These are phyloP conservation scores for Tychaedon coryphoeus DNA, from an alignment of 2,113 vertebrate species.

Conservation along the genomic window DNA sequence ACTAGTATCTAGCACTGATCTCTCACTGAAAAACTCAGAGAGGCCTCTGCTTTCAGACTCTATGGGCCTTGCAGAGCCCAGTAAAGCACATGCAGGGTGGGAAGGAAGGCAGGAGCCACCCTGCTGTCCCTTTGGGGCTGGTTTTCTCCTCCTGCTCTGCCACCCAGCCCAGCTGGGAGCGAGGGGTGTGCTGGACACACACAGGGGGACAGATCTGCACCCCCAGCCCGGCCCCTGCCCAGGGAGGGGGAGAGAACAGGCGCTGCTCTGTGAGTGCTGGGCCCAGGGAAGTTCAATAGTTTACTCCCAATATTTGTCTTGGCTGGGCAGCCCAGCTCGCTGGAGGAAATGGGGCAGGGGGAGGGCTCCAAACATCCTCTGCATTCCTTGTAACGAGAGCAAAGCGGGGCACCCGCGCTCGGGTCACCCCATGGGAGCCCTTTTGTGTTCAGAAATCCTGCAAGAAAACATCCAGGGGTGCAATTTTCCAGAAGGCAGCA, in stretches of 20 bases:
- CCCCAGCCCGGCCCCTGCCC: background rate
- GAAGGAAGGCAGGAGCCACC: fast-evolving
- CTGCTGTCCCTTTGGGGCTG: fast-evolving
- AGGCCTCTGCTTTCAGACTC: too few relatives aligned
- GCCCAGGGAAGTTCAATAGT: conserved; percentile 52
- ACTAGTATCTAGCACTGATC: too few relatives aligned
- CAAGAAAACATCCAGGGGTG: background rate
- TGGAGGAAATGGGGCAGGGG: conserved; percentile 53
- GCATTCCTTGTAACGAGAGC: background rate
- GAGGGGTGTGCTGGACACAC: fast-evolving
- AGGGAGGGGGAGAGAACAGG: conserved; percentile 8
- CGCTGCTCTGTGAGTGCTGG: background rate
- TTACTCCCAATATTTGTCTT: conserved; percentile 57
- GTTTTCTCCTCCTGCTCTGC: background rate
- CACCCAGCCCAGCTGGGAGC: fast-evolving
- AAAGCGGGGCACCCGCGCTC: background rate
- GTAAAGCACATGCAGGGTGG: fast-evolving
- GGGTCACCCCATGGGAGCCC: background rate
- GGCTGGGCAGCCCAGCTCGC: background rate
- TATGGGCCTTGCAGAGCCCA: background rate
- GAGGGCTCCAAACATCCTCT: conserved; percentile 54
- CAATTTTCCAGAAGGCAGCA: background rate
- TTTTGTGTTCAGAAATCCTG: background rate
- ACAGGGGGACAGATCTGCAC: background rate
- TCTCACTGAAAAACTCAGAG: too few relatives aligned